Base-by-base conservation (phyloP, 2,888 invertebrate species). In the Phrixothrix hirtus region DNA sequence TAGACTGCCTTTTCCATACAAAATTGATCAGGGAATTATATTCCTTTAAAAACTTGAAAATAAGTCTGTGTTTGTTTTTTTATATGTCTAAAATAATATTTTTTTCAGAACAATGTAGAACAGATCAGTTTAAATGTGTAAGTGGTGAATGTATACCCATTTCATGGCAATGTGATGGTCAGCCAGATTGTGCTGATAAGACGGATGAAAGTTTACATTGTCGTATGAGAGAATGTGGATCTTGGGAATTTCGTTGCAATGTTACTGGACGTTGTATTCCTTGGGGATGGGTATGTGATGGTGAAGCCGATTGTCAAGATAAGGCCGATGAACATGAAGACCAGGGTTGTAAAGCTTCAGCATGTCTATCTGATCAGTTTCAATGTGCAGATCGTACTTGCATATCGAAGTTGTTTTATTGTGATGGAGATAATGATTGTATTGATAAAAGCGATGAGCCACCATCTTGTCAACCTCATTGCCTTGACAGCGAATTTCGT, bases 391-490 rank as follows among this genome's bases (percentile, higher is more conserved):
- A 79, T 61, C 75, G 78, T 5, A 73, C 76, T 44, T 86, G 86
- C 69, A 81, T 86, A 55, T 76, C 79, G 6, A 77, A 77, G 77
- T 79, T 78, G 41, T 74, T 79, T 64, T 83, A 79, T 70, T 88
- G 88, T 76, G 87, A 88, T 75, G 83, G 85, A 59, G 86, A 84
- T 69, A 68, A 74, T 54, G 86, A 79, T 77, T 87, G 92, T 74
- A 79, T 79, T 16, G 88, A 88, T 70, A 82, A 82, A 5, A 83
- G 85, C 41, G 89, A 89, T 72, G 89, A 90, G 75, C 83, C 83
- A 27, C 75, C 70, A 6, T 73, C 77, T 11, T 83, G 83, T 63
- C 74, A 74, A 41, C 70, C 71, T 32, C 55, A 62, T 41, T 75
- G 78, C 63, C 64, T 77, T 52, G 72, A 75, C 2, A 77, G 79